Evolutionary conservation across 1,140 invertebrate species (phyloP), one percentile per base, ranked within the genome.

Genomic region (Pogonognathellus flavescens): DNA sequence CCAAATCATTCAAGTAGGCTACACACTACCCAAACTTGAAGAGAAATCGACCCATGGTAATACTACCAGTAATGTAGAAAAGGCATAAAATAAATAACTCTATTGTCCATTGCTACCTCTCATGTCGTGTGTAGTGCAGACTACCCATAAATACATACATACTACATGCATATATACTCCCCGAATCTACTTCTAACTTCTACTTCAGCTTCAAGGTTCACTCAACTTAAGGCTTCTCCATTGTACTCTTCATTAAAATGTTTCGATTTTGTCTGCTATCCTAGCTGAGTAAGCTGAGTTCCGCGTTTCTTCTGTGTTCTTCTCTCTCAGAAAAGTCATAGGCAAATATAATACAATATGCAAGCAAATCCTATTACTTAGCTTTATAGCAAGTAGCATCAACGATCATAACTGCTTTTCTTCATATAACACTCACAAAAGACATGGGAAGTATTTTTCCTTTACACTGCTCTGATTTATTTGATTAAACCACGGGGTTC

Each of bases 21-120:
- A 41, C 31, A 41, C 31, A 41, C 31, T 3, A 41, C 31, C 4
- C 31, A 49, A 49, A 72, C 13, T 41, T 76, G 41, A 76, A 50
- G 41, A 76, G 70, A 76, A 76, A 76, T 76, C 70, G 70, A 76
- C 41, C 70, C 70, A 76, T n/a, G n/a, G n/a, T n/a, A n/a, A n/a
- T 76, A 57, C 53, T 14, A 31, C 70, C n/a, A 41, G 70, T 76
- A 76, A 76, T 76, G 7, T 16, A 49, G 5, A 49, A n/a, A 31
- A 16, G 14, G 70, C 31, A 76, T 76, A 76, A 76, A 76, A 50
- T 76, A 76, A 76, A 76, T 76, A 76, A 76, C 70, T 76, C 16
- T 76, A 76, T 76, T 76, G 70, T 76, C 70, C 70, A 76, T 49
- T 14, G 16, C 53, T 55, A 55, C 2, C 31, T 41, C 31, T 41